Evolutionary conservation across 2,113 vertebrate genomes (phyloP).

Genomic region (Caracal caracal): DNA sequence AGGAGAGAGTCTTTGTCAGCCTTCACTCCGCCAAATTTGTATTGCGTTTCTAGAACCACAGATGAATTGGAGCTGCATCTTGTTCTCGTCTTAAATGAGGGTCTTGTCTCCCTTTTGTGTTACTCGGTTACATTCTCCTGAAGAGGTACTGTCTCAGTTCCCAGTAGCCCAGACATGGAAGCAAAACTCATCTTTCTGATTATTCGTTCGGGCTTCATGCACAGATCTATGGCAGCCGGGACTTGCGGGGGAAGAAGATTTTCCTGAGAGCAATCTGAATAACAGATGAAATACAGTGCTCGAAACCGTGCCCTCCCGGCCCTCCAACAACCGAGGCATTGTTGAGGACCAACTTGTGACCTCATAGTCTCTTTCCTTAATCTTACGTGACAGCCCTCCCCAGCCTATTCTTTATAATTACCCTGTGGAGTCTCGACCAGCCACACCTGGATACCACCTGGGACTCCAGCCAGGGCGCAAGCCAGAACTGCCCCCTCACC

Average conservation of each 20-base stretch:
- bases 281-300: not conserved
- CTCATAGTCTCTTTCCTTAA: not conserved
- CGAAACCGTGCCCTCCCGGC: not conserved
- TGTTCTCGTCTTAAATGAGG: not conserved
- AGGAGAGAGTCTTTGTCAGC: not conserved
- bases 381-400: not conserved
- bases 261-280: not conserved
- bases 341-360: not conserved
- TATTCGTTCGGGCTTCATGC: not conserved
- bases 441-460: not conserved
- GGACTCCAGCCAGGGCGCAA: not conserved
- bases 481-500: not conserved
- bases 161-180: not conserved
- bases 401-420: too few species aligned
- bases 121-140: not conserved
- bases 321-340: not conserved
- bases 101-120: not conserved
- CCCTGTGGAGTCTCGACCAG: not conserved
- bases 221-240: not conserved
- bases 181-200: not conserved
- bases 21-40: not conserved
- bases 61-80: not conserved
- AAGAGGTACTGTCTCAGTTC: not conserved
- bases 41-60: not conserved
- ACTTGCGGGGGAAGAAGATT: not conserved